Base-by-base conservation (phyloP, 2,888 invertebrate genomes). In the Hymenopus coronatus region DNA sequence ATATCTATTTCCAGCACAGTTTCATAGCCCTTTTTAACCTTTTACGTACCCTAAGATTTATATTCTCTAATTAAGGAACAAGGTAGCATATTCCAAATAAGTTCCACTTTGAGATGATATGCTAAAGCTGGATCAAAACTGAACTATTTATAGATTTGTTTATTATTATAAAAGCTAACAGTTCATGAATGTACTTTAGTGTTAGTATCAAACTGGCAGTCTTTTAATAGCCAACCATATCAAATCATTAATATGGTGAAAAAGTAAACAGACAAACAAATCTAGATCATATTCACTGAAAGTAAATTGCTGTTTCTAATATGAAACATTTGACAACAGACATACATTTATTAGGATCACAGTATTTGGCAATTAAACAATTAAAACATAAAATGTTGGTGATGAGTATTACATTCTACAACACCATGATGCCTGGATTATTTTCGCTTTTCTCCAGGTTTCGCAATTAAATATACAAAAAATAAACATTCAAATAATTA, bases 381-480 rank as follows among this genome's bases (percentile, higher is more conserved):
- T 70, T 70, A 70, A 20, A 70, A 70, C 54, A 70, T 70, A 86
- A 15, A 28, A 86, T 28, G 30, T 81, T 86, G 40, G 81, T 81
- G 87, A 82, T 82, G 87, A 87, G 87, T 88, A 82, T 85, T 84
- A 82, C 28, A 84, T 88, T 82, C 88, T 84, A 82, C 88, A 88
- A 82, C 84, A 81, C 88, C 81, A 40, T 88, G 28, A 84, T 33
- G 30, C 87, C 82, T 28, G 40, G 40, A 87, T 70, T 30, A 82
- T n/a, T 46, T 81, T 70, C 20, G 30, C 54, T 86, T 86, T 30
- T 82, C 82, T 82, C 33, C 27, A 87, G 85, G 84, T 54, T 82
- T n/a, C 84, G 85, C 87, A 89, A 90, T 90, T 89, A 89, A 90
- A 90, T 90, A 90, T 90, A 90, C 90, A 90, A 88, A 83, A 89